Evolutionary conservation across 2,888 invertebrate genomes (phyloP).

Genomic region (Pyrocoelia pectoralis): DNA sequence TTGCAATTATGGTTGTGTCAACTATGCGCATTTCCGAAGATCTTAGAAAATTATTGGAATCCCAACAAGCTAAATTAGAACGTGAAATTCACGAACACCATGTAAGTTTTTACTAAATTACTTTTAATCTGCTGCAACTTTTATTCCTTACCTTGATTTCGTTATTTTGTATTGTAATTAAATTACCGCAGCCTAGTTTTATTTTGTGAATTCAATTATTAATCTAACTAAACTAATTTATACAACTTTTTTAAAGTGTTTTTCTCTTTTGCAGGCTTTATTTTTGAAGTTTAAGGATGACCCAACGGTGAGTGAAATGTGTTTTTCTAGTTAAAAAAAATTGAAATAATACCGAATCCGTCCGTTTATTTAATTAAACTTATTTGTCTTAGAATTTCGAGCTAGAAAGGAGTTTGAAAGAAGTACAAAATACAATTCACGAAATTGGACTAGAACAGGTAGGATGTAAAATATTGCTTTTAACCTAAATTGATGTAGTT

Average conservation of each 20-base stretch:
- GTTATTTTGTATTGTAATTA: constrained; percentile 16
- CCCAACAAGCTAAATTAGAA: constrained; percentile 25
- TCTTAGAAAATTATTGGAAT: constrained; percentile 18
- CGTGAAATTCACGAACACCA: constrained; percentile 31
- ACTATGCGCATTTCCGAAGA: constrained; percentile 28
- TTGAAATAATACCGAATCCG: no score
- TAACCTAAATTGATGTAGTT: constrained; percentile 16
- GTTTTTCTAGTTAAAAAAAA: no score
- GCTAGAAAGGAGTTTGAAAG: constrained; percentile 51
- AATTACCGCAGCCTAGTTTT: constrained; percentile 17
- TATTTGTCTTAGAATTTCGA: constrained; percentile 48
- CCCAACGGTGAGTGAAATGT: constrained; percentile 51
- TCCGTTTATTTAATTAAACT: background rate
- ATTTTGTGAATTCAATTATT: no score
- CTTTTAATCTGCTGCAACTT: constrained; percentile 9
- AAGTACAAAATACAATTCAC: constrained; percentile 55
- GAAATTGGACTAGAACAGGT: constrained; percentile 57
- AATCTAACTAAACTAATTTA: no score
- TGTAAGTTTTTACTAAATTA: constrained; percentile 30
- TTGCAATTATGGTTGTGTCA: constrained; percentile 21
- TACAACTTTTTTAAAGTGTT: background rate
- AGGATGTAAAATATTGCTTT: constrained; percentile 29
- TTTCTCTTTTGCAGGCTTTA: constrained; percentile 50
- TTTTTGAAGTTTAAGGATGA: constrained; percentile 50
- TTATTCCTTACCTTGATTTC: constrained; percentile 2